phyloP scores from a whole-genome alignment of 2,113 vertebrate species.

The Thermophis baileyi region DNA sequence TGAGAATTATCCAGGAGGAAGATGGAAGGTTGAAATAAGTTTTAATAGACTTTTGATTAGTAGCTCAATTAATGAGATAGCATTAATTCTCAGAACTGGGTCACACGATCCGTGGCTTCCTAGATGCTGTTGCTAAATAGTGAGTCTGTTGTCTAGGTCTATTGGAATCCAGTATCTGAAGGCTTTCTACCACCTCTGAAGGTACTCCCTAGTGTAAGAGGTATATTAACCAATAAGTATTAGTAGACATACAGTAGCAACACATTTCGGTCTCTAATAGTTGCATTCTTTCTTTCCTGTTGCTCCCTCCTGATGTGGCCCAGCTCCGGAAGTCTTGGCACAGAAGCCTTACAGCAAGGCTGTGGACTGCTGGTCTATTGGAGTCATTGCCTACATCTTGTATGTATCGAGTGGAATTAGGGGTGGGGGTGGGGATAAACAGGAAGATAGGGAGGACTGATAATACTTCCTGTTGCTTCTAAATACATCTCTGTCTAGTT shows the following conservation, averaged over 20 bases:
- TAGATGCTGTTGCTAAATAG: background rate
- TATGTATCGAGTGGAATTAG: conserved; percentile 62
- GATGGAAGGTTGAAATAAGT: background rate
- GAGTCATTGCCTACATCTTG: conserved; percentile 96
- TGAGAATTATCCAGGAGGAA: background rate
- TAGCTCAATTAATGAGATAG: background rate
- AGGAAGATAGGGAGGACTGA: background rate
- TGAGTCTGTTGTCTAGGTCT: background rate
- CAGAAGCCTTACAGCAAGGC: conserved; percentile 98
- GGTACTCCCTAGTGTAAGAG: background rate
- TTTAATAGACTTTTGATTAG: background rate
- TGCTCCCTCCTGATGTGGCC: background rate
- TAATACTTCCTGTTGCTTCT: background rate
- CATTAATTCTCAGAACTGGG: background rate
- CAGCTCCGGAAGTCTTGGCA: conserved; percentile 94
- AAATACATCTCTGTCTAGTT: background rate
- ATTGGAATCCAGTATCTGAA: background rate
- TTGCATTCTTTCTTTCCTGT: background rate
- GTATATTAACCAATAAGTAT: background rate
- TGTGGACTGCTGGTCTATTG: conserved; percentile 98
- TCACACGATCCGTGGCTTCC: background rate
- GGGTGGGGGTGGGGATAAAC: no score
- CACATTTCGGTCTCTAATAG: background rate
- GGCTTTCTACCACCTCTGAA: background rate
- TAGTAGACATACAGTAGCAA: no score